Evolutionary conservation across 2,888 invertebrate species (phyloP).

Genomic region (Ormyrus rosae): DNA sequence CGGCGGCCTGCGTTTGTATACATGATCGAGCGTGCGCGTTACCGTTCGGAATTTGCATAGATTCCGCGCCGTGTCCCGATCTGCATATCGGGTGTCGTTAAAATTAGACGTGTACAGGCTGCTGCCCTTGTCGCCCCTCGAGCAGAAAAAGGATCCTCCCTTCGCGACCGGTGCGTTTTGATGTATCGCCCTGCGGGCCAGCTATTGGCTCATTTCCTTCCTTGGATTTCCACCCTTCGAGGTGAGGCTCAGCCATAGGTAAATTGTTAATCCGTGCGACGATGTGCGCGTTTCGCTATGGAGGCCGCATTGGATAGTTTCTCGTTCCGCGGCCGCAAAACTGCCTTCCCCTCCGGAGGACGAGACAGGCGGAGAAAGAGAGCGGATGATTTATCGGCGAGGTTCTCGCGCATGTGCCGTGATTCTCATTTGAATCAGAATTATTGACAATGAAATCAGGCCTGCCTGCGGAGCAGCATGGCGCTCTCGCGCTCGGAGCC

Average conservation of each 20-base stretch:
- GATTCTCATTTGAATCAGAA: conserved; percentile 54
- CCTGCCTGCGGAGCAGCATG: conserved; percentile 11
- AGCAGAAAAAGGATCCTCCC: conserved; percentile 61
- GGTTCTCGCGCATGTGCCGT: background rate
- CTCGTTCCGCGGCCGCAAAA: conserved; percentile 24
- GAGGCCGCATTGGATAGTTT: conserved; percentile 36
- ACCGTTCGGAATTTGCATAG: conserved; percentile 70
- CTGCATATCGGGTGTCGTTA: conserved; percentile 75
- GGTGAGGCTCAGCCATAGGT: conserved; percentile 35
- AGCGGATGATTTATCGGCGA: conserved; percentile 44
- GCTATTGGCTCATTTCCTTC: conserved; percentile 63
- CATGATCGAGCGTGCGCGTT: conserved; percentile 53
- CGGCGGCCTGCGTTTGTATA: conserved; percentile 53
- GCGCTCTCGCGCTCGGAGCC: conserved; percentile 26
- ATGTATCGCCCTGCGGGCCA: conserved; percentile 53
- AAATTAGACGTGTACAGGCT: conserved; percentile 70
- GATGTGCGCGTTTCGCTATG: conserved; percentile 16
- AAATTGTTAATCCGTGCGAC: conserved; percentile 46
- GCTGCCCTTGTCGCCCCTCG: conserved; percentile 57
- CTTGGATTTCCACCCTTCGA: conserved; percentile 46
- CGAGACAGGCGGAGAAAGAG: background rate
- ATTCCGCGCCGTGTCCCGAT: conserved; percentile 67
- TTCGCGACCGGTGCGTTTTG: conserved; percentile 55
- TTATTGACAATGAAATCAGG: conserved; percentile 44
- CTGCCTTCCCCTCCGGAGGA: conserved; percentile 2